Evolutionary conservation across 2,113 vertebrate species (phyloP).

Genomic region (Chlamydotis undulata): DNA sequence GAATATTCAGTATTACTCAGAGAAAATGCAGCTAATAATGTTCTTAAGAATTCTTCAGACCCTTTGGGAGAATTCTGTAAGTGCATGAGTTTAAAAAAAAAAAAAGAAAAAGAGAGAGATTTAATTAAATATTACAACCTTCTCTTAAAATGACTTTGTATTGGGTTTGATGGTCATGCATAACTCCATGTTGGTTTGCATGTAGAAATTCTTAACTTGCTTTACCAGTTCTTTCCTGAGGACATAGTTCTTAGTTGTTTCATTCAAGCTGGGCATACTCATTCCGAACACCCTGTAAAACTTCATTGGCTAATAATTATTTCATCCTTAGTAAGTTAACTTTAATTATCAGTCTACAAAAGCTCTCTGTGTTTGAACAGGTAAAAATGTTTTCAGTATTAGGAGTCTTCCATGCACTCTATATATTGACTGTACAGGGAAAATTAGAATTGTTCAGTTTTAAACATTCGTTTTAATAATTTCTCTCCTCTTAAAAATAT

Average conservation of each 20-base stretch:
- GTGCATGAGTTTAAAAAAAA: neutral
- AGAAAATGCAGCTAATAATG: neutral
- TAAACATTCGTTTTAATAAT: slow-evolving; percentile 33
- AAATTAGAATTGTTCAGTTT: neutral
- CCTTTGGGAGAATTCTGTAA: neutral
- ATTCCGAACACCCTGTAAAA: neutral
- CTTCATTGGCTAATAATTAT: neutral
- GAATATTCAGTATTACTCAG: neutral
- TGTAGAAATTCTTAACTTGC: neutral
- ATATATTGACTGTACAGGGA: neutral
- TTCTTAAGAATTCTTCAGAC: neutral
- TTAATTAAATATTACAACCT: neutral
- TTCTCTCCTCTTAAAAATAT: slow-evolving; percentile 49
- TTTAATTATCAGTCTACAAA: neutral
- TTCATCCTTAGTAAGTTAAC: neutral
- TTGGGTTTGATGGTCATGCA: neutral
- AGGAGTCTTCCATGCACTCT: neutral
- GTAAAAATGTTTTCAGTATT: neutral
- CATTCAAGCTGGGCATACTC: neutral
- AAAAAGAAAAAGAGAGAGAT: too few species aligned
- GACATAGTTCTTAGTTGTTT: neutral
- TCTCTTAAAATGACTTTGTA: neutral
- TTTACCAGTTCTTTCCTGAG: neutral
- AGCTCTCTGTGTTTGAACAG: neutral
- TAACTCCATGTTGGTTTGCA: neutral